phyloP scores from a whole-genome alignment of 1,140 invertebrate species.

The Drosophila lini region DNA sequence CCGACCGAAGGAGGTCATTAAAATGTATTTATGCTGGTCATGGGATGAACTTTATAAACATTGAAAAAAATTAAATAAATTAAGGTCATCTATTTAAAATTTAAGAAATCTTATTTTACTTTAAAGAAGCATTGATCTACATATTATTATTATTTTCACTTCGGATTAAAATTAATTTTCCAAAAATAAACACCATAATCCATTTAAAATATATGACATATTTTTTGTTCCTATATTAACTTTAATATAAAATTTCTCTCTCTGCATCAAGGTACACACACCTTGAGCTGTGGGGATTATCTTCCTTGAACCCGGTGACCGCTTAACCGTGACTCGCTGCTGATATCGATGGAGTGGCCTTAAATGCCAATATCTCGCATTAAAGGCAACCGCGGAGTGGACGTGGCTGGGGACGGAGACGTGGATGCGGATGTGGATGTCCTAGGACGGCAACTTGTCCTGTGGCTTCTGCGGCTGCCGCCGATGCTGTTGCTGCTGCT shows the following conservation, averaged over 20 bases:
- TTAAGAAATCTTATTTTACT: too few species aligned
- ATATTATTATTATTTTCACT: too few species aligned
- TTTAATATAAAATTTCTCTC: background rate
- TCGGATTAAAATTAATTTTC: too few species aligned
- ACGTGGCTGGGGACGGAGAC: slow-evolving; percentile 11
- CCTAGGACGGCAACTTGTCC: slow-evolving; percentile 50
- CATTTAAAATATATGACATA: too few species aligned
- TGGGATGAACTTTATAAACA: slow-evolving; percentile 18
- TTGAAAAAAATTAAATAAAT: background rate
- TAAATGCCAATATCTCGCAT: slow-evolving; percentile 60
- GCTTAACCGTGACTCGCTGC: slow-evolving; percentile 52
- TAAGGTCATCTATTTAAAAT: too few species aligned
- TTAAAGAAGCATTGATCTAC: too few species aligned
- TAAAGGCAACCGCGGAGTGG: slow-evolving; percentile 40
- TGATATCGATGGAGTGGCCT: slow-evolving; percentile 57
- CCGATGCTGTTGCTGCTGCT: slow-evolving; percentile 24
- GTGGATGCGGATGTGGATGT: slow-evolving; percentile 28
- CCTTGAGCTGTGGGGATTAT: slow-evolving; percentile 47
- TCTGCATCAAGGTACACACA: slow-evolving; percentile 18
- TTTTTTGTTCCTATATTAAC: background rate
- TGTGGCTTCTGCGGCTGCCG: slow-evolving; percentile 39
- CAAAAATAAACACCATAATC: too few species aligned
- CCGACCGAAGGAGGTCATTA: slow-evolving; percentile 37
- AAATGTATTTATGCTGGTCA: slow-evolving; percentile 61
- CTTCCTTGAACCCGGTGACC: slow-evolving; percentile 38